Base-by-base conservation (phyloP, 2,797 vertebrate genomes). In the Sebastolobus alascanus region DNA sequence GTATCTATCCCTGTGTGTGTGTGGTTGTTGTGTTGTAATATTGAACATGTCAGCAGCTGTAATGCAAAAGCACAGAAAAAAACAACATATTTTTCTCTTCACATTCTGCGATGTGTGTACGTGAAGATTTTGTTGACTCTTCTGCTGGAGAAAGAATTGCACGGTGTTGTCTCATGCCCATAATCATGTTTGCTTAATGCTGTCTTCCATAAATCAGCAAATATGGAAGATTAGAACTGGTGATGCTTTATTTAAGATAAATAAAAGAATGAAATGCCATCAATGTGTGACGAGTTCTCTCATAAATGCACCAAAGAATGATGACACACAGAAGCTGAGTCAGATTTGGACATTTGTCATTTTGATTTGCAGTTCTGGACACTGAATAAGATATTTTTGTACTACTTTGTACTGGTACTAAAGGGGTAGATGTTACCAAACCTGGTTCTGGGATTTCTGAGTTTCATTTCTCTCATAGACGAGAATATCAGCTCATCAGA, bases 1-100 rank as follows among this genome's bases (percentile, higher is more conserved):
- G 59, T 46, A 5, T 71, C 5, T 43, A 8, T 54, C 46, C 66
- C 14, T 82, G 54, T 82, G 54, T 70, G 40, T 73, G 12, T 63
- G 18, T 75, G 25, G n/a, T 50, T 68, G 12, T 7, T n/a, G 31
- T 8, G 13, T 31, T 79, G 60, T 33, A 50, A 50, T 50, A 50
- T 16, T 50, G 52, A 65, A 77, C 18, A 37, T 69, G 50, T 29
- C 40, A 58, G 46, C 18, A 25, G 29, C 25, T 71, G 16, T 8
- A 56, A 35, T 43, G 8, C 16, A 75, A 66, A 50, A 70, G 31
- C 60, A 64, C 46, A 12, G 5, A 25, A 56, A n/a, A 12, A 56
- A 54, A 31, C 12, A 54, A 52, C 20, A 4, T 63, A 8, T 58
- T 70, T 66, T 16, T 9, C 5, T 65, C 20, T 31, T 65, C 29